Evolutionary conservation across 2,113 vertebrate genomes (phyloP), one percentile per base, ranked within the genome.

Genomic region (Labeo rohita): DNA sequence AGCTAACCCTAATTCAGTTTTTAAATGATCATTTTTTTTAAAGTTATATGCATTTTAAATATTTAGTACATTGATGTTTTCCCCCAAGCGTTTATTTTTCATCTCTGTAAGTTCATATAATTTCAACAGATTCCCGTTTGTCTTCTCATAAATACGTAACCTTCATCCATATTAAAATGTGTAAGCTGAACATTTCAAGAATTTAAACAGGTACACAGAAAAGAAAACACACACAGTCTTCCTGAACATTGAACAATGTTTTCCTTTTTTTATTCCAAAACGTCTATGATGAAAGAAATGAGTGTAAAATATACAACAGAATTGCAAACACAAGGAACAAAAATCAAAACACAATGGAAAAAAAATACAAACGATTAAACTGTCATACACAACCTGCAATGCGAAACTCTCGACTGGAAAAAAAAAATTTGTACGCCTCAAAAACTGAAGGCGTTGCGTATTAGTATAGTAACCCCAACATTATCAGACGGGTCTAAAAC

Each of bases 291-390:
- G 93, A 93, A 94, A 94, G 59, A 93, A 94, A 92, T 85, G 63
- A 49, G 21, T 92, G 93, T 93, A 93, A 95, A 95, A 94, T 91
- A 88, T 93, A 93, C 90, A 95, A 93, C 90, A 91, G 65, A 93
- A 90, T 59, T 91, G 73, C 87, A 90, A 91, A 89, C 90, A 90
- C 78, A 90, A 76, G 68, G 84, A 91, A 89, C 85, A 73, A 18
- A 92, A 91, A 82, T 77, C 23, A 65, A 13, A 92, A 91, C 76
- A 88, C 74, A 76, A 77, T 88, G 54, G 81, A 15, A 85, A 65
- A 78, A 85, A 84, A 86, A 68, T 28, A 63, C 49, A 61, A 89
- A 75, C 84, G 89, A 88, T 61, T 66, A 45, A 87, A 70, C 54
- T 72, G 61, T 87, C 56, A 84, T 84, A 84, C 84, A 90, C 78